These are phyloP conservation scores for Diorhabda carinulata DNA, from an alignment of 1,140 invertebrate species.

Conservation along the genomic window DNA sequence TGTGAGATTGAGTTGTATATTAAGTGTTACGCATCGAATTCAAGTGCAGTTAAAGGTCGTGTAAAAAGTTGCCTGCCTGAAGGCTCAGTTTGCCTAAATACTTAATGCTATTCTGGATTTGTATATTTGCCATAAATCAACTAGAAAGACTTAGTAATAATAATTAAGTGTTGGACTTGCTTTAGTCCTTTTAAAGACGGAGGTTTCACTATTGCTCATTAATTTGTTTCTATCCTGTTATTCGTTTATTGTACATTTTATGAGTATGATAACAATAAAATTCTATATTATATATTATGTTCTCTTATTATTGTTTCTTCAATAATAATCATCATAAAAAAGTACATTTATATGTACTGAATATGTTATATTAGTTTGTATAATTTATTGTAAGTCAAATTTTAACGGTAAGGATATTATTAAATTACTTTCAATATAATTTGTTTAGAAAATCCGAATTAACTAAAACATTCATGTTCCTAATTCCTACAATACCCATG, in stretches of 20 bases:
- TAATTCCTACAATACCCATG: no score
- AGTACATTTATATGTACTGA: no score
- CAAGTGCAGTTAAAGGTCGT: conserved; percentile 45
- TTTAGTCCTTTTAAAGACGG: conserved; percentile 43
- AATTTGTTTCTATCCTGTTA: conserved; percentile 50
- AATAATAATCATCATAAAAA: not conserved
- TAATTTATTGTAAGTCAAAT: no score
- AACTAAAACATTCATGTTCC: no score
- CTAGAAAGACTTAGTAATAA: conserved; percentile 43
- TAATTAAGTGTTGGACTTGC: conserved; percentile 43
- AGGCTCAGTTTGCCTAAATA: conserved; percentile 36
- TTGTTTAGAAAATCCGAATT: no score
- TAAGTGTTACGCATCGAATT: conserved; percentile 43
- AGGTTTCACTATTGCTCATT: conserved; percentile 50
- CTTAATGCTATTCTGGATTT: conserved; percentile 44
- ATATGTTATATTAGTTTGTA: no score
- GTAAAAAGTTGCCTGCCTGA: conserved; percentile 40
- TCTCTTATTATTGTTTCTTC: conserved; percentile 26
- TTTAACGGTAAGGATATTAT: no score
- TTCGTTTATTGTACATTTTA: conserved; percentile 50
- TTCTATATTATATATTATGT: conserved; percentile 48
- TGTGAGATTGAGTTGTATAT: conserved; percentile 42
- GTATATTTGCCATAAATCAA: conserved; percentile 49
- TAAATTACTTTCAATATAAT: no score
- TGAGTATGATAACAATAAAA: conserved; percentile 48